Conservation (phyloP, 2,113 vertebrate species). For the Heterotilapia buettikoferi region DNA sequence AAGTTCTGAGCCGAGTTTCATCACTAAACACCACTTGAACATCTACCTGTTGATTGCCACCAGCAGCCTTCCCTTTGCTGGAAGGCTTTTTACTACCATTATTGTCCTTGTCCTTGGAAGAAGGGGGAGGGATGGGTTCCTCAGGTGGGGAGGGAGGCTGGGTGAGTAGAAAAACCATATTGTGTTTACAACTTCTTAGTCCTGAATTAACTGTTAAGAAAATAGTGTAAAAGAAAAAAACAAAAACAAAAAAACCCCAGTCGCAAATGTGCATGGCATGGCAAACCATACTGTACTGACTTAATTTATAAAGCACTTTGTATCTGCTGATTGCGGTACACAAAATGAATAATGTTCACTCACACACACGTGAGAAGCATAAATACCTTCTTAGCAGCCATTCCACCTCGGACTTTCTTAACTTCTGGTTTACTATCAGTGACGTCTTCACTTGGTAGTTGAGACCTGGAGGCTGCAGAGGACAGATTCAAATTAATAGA, state of each 20-base stretch:
- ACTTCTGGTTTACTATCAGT: conserved; percentile 81
- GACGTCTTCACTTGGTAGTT: conserved; percentile 71
- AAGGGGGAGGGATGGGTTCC: conserved; percentile 38
- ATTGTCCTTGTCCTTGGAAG: conserved; percentile 75
- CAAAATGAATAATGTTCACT: neutral
- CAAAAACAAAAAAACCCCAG: fast-evolving
- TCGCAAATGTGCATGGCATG: neutral
- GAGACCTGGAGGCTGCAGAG: conserved; percentile 52
- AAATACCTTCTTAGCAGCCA: conserved; percentile 84
- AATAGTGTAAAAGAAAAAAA: neutral
- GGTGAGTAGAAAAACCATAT: conserved; percentile 47
- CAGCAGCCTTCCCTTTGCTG: conserved; percentile 69
- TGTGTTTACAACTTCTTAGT: neutral
- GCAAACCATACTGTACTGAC: neutral
- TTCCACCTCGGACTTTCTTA: conserved; percentile 80
- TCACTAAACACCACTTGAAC: neutral
- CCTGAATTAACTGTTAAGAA: neutral
- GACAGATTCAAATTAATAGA: neutral
- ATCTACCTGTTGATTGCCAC: conserved; percentile 75
- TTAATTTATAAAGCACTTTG: neutral
- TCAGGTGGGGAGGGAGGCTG: conserved; percentile 67
- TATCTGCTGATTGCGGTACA: neutral
- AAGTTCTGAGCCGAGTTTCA: neutral
- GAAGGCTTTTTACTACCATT: conserved; percentile 74
- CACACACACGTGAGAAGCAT: neutral